Percentiles rank a stretch among this genome's conserved stretches.
These are phyloP conservation scores for Dicentrarchus labrax DNA, from an alignment of 2,113 vertebrate genomes.

Conservation along the genomic window DNA sequence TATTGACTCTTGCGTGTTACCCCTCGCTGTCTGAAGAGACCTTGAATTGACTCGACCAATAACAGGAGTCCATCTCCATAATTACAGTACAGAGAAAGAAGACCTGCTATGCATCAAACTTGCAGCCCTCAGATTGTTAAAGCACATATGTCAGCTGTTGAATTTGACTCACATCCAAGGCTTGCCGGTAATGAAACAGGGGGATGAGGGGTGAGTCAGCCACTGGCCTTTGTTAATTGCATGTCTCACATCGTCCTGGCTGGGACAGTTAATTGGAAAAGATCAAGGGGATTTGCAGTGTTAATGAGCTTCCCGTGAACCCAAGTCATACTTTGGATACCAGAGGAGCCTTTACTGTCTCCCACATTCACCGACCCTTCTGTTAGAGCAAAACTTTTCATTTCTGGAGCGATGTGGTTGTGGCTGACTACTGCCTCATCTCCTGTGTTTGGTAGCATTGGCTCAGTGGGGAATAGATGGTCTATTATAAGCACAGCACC, in stretches of 20 bases:
- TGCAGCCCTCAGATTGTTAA: constrained; percentile 64
- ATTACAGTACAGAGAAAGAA: constrained; percentile 60
- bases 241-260: constrained; percentile 76
- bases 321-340: constrained; percentile 74
- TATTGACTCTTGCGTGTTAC: constrained; percentile 35
- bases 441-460: constrained; percentile 54
- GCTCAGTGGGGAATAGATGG: constrained; percentile 54
- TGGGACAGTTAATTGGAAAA: constrained; percentile 81
- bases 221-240: constrained; percentile 81
- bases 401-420: constrained; percentile 50
- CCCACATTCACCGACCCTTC: constrained; percentile 36
- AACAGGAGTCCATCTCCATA: constrained; percentile 60
- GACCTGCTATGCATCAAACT: constrained; percentile 65
- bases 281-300: constrained; percentile 80
- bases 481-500: constrained; percentile 54
- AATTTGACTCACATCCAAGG: constrained; percentile 71
- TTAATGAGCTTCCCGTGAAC: constrained; percentile 80
- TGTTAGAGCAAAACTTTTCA: constrained; percentile 57
- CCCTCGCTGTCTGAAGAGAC: constrained; percentile 52
- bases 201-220: constrained; percentile 70
- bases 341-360: constrained; percentile 68
- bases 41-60: constrained; percentile 58
- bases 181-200: constrained; percentile 70
- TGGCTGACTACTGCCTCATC: constrained; percentile 52
- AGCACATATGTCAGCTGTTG: constrained; percentile 79